Evolutionary conservation across 2,888 invertebrate species (phyloP), one percentile per base, ranked within the genome.

Genomic region (Lamellibrachia satsuma): DNA sequence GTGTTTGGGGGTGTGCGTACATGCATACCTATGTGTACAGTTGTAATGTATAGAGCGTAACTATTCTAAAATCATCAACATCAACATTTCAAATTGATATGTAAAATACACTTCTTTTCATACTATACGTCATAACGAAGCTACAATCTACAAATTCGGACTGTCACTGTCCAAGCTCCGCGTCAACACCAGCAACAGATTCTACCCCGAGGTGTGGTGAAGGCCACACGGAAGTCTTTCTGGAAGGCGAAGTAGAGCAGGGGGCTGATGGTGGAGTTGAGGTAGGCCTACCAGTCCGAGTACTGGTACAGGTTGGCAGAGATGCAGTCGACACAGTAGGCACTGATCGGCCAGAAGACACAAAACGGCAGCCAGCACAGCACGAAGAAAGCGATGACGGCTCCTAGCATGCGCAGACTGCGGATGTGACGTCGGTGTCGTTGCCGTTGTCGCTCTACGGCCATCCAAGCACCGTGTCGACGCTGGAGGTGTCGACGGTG

Each of bases 281-380:
- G 57, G 92, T 94, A 94, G 52, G 93, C 94, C n/a, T 92, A 39
- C 94, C 94, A 94, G 92, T 93, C 93, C 7, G 93, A 92, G 57
- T 91, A 92, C 92, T 93, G 92, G 52, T 93, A 93, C 15, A 91
- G 22, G 27, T 52, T 15, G n/a, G 90, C 92, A 4, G 93, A 90
- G 90, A 94, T 92, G 75, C 94, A 93, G 90, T 52, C 90, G 3
- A 91, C 91, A 60, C 93, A 93, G 93, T 92, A 93, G 91, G 93
- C 94, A 3, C 91, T 91, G 55, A 94, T 92, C 15, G 95, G 95
- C 95, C 95, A 95, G 52, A 95, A 92, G 15, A 95, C 93, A 55
- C 94, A 92, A 92, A 95, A 95, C 6, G 95, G 95, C 55, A 95
- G 92, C 95, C 95, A 95, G 57, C 95, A 95, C 55, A 95, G 91